phyloP scores from a whole-genome alignment of 37 sponge, comb jelly and placozoan species.

The Haliclona indistincta region DNA sequence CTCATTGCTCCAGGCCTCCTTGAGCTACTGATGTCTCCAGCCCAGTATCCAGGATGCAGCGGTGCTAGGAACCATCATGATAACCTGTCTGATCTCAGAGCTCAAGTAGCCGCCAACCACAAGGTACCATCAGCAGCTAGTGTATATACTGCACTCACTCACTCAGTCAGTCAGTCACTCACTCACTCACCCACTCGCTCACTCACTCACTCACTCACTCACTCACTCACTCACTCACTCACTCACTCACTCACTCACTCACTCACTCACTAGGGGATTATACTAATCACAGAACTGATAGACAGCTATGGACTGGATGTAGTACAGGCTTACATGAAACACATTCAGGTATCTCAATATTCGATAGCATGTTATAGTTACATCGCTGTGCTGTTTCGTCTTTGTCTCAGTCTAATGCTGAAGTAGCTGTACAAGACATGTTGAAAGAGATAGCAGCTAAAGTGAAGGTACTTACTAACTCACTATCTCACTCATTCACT shows the following conservation, averaged over 20 bases:
- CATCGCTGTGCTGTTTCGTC: background rate
- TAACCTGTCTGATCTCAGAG: conserved; percentile 94
- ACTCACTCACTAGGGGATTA: conserved; percentile 71
- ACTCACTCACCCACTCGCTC: too few relatives aligned
- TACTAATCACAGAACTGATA: conserved; percentile 86
- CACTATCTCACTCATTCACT: too few relatives aligned
- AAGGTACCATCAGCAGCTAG: conserved; percentile 45
- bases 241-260: conserved; percentile 35
- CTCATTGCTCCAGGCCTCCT: conserved; percentile 48
- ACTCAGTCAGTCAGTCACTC: too few relatives aligned
- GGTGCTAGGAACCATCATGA: conserved; percentile 96
- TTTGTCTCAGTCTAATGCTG: conserved; percentile 81
- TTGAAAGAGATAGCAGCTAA: conserved; percentile 77
- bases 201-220: conserved; percentile 35
- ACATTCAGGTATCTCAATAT: conserved; percentile 79
- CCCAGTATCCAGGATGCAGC: conserved; percentile 73
- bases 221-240: conserved; percentile 33
- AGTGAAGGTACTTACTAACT: conserved; percentile 27
- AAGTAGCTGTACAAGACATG: conserved; percentile 86
- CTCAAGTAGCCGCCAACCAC: conserved; percentile 98
- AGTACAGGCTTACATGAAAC: conserved; percentile 97
- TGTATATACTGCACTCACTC: too few relatives aligned
- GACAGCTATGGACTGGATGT: conserved; percentile 81
- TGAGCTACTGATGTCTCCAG: conserved; percentile 84
- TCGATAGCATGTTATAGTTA: background rate